A percentile compares a stretch with the other conserved stretches of the same genome.
These are phyloP conservation scores for Pyrgus malvae DNA, from an alignment of 2,888 invertebrate genomes.

Conservation along the genomic window DNA sequence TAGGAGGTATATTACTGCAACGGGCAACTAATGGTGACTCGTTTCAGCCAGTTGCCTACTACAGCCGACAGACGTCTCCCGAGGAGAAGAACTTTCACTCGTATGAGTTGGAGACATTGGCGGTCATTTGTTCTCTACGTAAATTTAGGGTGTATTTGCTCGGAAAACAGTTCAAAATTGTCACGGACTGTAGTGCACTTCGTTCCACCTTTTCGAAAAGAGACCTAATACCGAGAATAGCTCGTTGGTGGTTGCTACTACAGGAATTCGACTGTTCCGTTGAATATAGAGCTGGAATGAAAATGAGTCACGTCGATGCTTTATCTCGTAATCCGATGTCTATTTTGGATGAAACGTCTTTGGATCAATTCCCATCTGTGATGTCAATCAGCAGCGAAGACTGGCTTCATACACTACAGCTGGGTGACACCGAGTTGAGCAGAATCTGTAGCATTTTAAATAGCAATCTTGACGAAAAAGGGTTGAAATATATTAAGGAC, in stretches of 20 bases:
- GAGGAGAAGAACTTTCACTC: slow-evolving; percentile 36
- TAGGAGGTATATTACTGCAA: too few species aligned
- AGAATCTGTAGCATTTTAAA: slow-evolving; percentile 28
- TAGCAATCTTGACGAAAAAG: slow-evolving; percentile 25
- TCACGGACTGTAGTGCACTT: slow-evolving; percentile 31
- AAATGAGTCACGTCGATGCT: slow-evolving; percentile 27
- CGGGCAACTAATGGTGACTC: too few species aligned
- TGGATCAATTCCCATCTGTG: slow-evolving; percentile 12
- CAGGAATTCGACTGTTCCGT: slow-evolving; percentile 27
- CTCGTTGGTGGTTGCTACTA: slow-evolving; percentile 27
- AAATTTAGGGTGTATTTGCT: slow-evolving; percentile 30
- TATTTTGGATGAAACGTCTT: neutral
- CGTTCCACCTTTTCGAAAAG: slow-evolving; percentile 30
- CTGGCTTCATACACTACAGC: slow-evolving; percentile 29
- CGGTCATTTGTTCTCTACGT: too few species aligned
- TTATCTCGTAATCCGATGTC: neutral
- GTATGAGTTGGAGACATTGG: too few species aligned
- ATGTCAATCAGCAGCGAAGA: slow-evolving; percentile 29
- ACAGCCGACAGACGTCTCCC: slow-evolving; percentile 33
- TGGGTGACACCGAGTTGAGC: slow-evolving; percentile 28
- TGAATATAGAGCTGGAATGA: slow-evolving; percentile 22
- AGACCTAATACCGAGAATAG: slow-evolving; percentile 26
- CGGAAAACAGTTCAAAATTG: slow-evolving; percentile 26
- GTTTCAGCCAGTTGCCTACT: slow-evolving; percentile 33
- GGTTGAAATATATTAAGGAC: slow-evolving; percentile 29